Evolutionary conservation across 1,140 invertebrate genomes (phyloP).

Genomic region (Papilio dardanus): DNA sequence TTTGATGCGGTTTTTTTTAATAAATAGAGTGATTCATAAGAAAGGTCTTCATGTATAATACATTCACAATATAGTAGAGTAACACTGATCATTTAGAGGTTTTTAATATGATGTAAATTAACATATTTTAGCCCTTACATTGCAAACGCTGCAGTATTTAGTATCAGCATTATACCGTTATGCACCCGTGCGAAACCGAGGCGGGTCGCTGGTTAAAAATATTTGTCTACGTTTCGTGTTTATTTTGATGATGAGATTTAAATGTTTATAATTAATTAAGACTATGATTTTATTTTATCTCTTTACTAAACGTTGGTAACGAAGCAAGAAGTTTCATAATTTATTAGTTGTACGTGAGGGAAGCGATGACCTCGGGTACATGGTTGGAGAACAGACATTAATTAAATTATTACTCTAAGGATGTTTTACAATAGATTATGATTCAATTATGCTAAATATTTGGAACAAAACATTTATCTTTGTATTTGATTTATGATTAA

Average conservation of each 20-base stretch:
- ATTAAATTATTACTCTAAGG: conserved; percentile 4
- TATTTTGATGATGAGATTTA: background rate
- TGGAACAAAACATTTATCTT: background rate
- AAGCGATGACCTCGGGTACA: background rate
- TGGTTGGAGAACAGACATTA: conserved; percentile 23
- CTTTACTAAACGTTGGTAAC: background rate
- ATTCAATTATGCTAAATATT: conserved; percentile 17
- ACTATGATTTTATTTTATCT: background rate
- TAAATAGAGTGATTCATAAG: too few species aligned
- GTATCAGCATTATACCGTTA: too few species aligned
- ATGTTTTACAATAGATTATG: conserved; percentile 15
- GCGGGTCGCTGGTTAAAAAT: too few species aligned
- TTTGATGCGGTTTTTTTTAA: too few species aligned
- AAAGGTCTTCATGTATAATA: too few species aligned
- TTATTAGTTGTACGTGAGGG: background rate
- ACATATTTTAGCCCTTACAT: too few species aligned
- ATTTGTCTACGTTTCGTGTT: too few species aligned
- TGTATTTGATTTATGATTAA: conserved; percentile 1
- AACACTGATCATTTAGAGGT: too few species aligned
- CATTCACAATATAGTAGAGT: too few species aligned
- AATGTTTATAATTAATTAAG: background rate
- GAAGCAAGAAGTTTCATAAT: conserved; percentile 25
- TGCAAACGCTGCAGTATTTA: too few species aligned
- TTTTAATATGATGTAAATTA: too few species aligned
- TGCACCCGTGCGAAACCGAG: too few species aligned